Base-by-base conservation (phyloP, 2,888 invertebrate genomes). In the Artemia sp. region DNA sequence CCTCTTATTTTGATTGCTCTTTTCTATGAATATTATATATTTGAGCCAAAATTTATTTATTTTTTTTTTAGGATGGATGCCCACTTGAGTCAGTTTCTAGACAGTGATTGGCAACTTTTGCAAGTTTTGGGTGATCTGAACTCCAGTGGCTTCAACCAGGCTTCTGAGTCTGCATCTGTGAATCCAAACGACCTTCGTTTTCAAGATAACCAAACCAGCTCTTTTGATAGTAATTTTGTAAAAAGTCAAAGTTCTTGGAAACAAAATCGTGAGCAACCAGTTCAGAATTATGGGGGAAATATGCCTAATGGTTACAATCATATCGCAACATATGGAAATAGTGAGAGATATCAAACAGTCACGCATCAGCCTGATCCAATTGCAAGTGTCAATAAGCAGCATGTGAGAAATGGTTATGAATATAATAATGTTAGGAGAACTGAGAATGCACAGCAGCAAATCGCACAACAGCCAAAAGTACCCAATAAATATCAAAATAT, bases 41-140 rank as follows among this genome's bases (percentile, higher is more conserved):
- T 38, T 38, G 38, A 5, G 6, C 38, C 38, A 24, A 24, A 24
- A 24, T 24, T 24, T 24, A 58, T 9, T n/a, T 58, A 11, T n/a
- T 58, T 10, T 58, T 58, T 24, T 58, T 10, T 58, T 58, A 58
- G 64, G 24, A 58, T 58, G 64, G 64, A 58, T 58, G 64, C 64
- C 24, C n/a, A 58, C 24, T 24, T 58, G 14, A 58, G 24, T 24
- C 64, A 58, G 64, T 58, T 58, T 24, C 64, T 58, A 24, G 64
- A 58, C 11, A 58, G 10, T 58, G 64, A 58, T n/a, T 58, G 64
- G 64, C 64, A 58, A 58, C 64, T 58, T 58, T 24, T 58, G 8
- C 64, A 58, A 24, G 64, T 58, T n/a, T 24, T 58, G n/a, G 64
- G 64, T 19, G 64, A 58, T 24, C 24, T 58, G 14, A 58, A 24